Evolutionary conservation across 2,888 invertebrate genomes (phyloP).

Genomic region (Rhimphoctona megacephalus): DNA sequence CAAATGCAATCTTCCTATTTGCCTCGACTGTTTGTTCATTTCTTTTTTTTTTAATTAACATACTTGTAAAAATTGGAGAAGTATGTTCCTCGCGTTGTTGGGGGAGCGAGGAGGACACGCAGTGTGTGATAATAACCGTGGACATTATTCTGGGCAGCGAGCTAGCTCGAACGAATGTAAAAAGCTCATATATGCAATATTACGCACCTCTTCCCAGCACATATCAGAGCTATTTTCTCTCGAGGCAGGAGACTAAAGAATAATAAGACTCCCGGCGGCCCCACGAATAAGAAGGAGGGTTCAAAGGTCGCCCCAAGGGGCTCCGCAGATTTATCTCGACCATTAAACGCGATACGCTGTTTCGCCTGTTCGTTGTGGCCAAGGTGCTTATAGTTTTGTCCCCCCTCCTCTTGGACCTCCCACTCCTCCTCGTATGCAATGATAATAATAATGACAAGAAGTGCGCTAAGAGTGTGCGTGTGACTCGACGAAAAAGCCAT

Average conservation of each 20-base stretch:
- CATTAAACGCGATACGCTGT: constrained; percentile 71
- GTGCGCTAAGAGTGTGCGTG: constrained; percentile 38
- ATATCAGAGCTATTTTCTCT: constrained; percentile 48
- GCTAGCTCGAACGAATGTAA: constrained; percentile 23
- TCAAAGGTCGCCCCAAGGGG: constrained; percentile 68
- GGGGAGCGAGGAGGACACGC: constrained; percentile 11
- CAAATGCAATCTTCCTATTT: constrained; percentile 50
- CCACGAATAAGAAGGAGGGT: constrained; percentile 50
- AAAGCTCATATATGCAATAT: constrained; percentile 16
- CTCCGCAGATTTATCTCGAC: constrained; percentile 70
- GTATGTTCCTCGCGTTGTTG: constrained; percentile 43
- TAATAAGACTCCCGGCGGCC: constrained; percentile 64
- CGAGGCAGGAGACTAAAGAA: constrained; percentile 16
- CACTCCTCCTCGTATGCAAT: constrained; percentile 13
- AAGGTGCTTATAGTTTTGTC: constrained; percentile 62
- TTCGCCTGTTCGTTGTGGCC: constrained; percentile 58
- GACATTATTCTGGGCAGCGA: constrained; percentile 57
- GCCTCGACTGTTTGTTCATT: constrained; percentile 17
- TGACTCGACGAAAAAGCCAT: constrained; percentile 61
- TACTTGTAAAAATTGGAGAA: constrained; percentile 57
- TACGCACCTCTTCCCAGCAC: constrained; percentile 53
- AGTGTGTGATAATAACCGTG: constrained; percentile 64
- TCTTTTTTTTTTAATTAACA: constrained; percentile 63
- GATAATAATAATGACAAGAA: constrained; percentile 42
- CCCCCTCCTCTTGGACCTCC: constrained; percentile 18